Percentiles rank a stretch among this genome's conserved stretches.
Evolutionary conservation across 2,888 invertebrate species (phyloP).

Genomic region (Agrochola circellaris): DNA sequence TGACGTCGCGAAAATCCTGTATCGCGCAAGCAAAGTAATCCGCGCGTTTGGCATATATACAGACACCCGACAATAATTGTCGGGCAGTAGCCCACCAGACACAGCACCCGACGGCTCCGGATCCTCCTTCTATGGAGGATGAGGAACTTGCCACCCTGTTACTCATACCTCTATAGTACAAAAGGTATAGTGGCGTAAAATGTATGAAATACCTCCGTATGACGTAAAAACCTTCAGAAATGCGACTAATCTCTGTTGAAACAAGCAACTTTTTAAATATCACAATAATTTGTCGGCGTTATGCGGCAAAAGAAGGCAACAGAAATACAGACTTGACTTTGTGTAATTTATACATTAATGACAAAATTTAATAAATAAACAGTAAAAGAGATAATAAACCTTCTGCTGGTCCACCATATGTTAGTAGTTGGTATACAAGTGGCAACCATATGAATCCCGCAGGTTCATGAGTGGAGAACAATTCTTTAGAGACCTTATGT

Average conservation of each 20-base stretch:
- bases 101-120: too few species aligned
- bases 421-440: not conserved
- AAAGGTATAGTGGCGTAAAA: not conserved
- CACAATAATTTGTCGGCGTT: not conserved
- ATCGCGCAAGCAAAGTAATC: not conserved
- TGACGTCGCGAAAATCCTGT: not conserved
- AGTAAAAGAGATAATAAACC: not conserved
- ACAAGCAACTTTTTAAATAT: not conserved
- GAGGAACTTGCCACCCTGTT: not conserved
- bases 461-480: not conserved
- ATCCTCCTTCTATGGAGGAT: not conserved
- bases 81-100: not conserved
- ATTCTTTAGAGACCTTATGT: not conserved
- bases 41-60: not conserved
- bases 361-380: too few species aligned
- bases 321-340: too few species aligned
- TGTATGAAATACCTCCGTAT: not conserved
- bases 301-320: not conserved
- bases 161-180: not conserved
- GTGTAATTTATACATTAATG: not conserved
- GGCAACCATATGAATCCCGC: constrained; percentile 1
- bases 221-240: not conserved
- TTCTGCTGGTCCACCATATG: not conserved
- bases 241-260: not conserved
- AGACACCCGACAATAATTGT: not conserved